These are phyloP conservation scores for Drosophila malerkotliana DNA, from an alignment of 1,140 invertebrate species.

Conservation along the genomic window DNA sequence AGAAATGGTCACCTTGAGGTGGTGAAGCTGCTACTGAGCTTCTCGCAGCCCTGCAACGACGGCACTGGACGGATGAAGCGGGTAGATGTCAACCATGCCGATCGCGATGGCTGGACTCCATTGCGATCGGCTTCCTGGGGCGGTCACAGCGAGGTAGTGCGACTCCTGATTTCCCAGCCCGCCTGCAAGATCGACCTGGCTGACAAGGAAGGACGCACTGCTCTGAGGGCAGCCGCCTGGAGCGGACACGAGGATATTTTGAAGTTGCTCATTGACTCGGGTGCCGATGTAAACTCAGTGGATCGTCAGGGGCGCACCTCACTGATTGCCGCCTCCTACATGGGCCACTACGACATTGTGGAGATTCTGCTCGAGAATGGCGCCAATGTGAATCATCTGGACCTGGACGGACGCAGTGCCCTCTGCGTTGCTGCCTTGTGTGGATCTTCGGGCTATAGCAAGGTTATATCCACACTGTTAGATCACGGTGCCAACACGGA, in stretches of 20 bases:
- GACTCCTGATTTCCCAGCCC: conserved; percentile 90
- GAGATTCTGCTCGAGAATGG: conserved; percentile 92
- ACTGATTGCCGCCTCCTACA: conserved; percentile 94
- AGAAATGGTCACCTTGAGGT: conserved; percentile 91
- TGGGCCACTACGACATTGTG: conserved; percentile 97
- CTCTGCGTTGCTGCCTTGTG: conserved; percentile 96
- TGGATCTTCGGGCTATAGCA: conserved; percentile 92
- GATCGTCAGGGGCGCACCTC: conserved; percentile 95
- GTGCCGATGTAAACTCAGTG: conserved; percentile 91
- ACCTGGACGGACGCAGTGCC: conserved; percentile 96
- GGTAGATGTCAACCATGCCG: conserved; percentile 92
- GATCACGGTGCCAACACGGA: conserved; percentile 94
- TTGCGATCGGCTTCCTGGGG: conserved; percentile 95
- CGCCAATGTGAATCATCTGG: conserved; percentile 93
- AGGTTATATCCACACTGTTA: conserved; percentile 89
- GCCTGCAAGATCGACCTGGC: conserved; percentile 90
- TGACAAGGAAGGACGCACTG: conserved; percentile 89
- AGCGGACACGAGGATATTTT: conserved; percentile 92
- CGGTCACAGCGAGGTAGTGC: conserved; percentile 95
- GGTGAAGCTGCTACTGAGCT: conserved; percentile 86
- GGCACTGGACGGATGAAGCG: conserved; percentile 86
- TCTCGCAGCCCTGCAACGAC: conserved; percentile 75
- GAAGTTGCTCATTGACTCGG: conserved; percentile 88
- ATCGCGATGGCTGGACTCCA: conserved; percentile 95
- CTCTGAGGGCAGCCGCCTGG: conserved; percentile 93